phyloP scores from a whole-genome alignment of 2,797 vertebrate genomes.

The Graptemys geographica region DNA sequence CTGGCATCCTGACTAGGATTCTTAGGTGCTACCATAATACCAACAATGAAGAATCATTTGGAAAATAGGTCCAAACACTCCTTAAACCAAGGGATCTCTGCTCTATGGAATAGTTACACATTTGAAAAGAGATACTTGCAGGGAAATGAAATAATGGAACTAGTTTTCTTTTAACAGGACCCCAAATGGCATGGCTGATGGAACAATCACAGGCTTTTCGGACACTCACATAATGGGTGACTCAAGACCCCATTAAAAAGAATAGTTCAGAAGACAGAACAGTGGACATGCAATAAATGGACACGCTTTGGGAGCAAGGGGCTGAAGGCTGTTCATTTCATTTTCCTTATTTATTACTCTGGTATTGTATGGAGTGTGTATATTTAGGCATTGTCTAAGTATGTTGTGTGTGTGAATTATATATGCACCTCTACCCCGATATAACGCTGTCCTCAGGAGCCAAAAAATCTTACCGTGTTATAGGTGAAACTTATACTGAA shows the following conservation, averaged over 20 bases:
- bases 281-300: not conserved
- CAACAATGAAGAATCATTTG: not conserved
- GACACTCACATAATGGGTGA: not conserved
- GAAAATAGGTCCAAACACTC: not conserved
- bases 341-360: not conserved
- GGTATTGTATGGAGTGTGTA: accelerated
- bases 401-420: not conserved
- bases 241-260: not conserved
- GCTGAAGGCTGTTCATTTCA: not conserved
- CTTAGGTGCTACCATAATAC: not conserved
- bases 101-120: not conserved
- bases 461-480: too few relatives aligned
- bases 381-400: not conserved
- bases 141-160: not conserved
- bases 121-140: not conserved
- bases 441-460: too few relatives aligned
- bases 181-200: not conserved
- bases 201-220: not conserved
- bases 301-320: not conserved
- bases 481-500: too few relatives aligned
- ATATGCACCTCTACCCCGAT: not conserved
- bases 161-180: not conserved
- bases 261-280: accelerated
- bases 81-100: not conserved
- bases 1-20: not conserved